phyloP scores from a whole-genome alignment of 2,113 vertebrate genomes.

The Tachysurus fulvidraco region DNA sequence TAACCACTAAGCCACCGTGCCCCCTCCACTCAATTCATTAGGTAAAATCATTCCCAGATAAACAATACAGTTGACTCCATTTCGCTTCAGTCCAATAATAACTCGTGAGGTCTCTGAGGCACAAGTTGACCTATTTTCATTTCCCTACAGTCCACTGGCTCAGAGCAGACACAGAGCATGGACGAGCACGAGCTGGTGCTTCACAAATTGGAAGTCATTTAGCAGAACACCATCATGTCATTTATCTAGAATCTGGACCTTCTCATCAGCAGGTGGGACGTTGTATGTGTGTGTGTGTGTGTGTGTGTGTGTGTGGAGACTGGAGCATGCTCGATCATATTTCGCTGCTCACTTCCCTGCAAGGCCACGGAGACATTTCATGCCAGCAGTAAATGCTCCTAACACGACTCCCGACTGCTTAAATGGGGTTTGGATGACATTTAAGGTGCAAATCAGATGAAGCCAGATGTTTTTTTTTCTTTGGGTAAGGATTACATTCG shows the following conservation, averaged over 20 bases:
- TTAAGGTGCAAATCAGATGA: background rate
- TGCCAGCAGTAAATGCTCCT: background rate
- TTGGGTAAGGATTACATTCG: background rate
- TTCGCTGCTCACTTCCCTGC: constrained; percentile 58
- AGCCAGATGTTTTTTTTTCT: background rate
- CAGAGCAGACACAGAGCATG: background rate
- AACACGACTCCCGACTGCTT: background rate
- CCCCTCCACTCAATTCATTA: background rate
- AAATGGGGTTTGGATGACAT: background rate
- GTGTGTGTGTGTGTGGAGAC: constrained; percentile 41
- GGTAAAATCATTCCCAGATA: background rate
- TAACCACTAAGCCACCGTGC: no score
- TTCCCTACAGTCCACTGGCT: constrained; percentile 5
- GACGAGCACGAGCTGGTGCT: background rate
- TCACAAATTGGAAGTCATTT: constrained; percentile 44
- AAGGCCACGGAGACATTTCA: constrained; percentile 37
- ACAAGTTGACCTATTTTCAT: constrained; percentile 37
- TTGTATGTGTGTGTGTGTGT: no score
- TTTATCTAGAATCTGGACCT: constrained; percentile 56
- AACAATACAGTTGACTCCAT: constrained; percentile 20
- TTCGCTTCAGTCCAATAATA: constrained; percentile 18
- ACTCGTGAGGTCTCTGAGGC: constrained; percentile 9
- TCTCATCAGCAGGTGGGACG: constrained; percentile 51
- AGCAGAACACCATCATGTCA: background rate
- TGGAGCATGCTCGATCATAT: constrained; percentile 65